Evolutionary conservation across 2,888 invertebrate genomes (phyloP), one percentile per base, ranked within the genome.

Genomic region (Trichacis sp.): DNA sequence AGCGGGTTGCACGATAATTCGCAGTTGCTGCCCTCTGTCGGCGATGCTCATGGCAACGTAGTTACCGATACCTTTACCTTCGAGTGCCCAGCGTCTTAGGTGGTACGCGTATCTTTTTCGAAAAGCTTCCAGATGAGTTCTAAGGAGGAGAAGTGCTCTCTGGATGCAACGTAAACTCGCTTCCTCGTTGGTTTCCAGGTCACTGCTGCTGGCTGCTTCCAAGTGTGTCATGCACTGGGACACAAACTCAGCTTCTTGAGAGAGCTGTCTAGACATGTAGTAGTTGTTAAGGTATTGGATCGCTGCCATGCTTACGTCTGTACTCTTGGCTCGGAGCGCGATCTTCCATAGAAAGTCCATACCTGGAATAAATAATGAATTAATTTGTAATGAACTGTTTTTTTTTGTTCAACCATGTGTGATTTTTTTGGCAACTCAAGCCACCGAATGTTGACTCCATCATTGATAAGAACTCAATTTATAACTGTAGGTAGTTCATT

Each of bases 311-410:
- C 96, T 96, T 1, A 97, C 97, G 80, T 97, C 96, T 85, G 96
- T 96, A 80, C 93, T 96, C 71, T 92, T 92, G 1, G 97, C 96
- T 70, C 93, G 87, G 2, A 97, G 86, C 0, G 97, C 97, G 64
- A 97, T 96, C 84, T 94, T 94, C 96, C 97, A 97, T 72, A 97
- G 86, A 75, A 96, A 95, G 84, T 95, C 94, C 93, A 97, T 96
- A 11, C 95, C n/a, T n/a, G n/a, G n/a, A n/a, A n/a, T n/a, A n/a
- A n/a, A n/a, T n/a, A n/a, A n/a, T n/a, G n/a, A n/a, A n/a, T n/a
- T n/a, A n/a, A n/a, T n/a, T n/a, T n/a, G n/a, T n/a, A n/a, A n/a
- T n/a, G n/a, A n/a, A n/a, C n/a, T n/a, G n/a, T n/a, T n/a, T n/a
- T n/a, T n/a, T n/a, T n/a, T n/a, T n/a, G n/a, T n/a, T n/a, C n/a